These are phyloP conservation scores for Xiphophorus couchianus DNA, from an alignment of 2,113 vertebrate species.

Conservation along the genomic window DNA sequence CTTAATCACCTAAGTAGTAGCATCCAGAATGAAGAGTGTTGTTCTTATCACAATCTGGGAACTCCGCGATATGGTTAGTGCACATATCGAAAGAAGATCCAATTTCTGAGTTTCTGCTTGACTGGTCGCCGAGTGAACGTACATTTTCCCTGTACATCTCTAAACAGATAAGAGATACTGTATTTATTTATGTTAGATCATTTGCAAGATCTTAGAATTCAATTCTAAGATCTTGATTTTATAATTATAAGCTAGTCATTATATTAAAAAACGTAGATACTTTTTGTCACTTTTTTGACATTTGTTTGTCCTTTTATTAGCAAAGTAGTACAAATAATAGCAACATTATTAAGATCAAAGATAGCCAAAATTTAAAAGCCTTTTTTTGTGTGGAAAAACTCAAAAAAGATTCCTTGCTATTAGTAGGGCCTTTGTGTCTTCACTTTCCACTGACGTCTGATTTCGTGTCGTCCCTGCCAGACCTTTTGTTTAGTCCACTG, in stretches of 20 bases:
- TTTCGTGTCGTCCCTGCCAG: slow-evolving; percentile 83
- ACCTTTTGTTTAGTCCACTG: slow-evolving; percentile 91
- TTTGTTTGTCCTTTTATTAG: slow-evolving; percentile 10
- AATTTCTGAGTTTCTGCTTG: not conserved
- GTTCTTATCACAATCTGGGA: too few relatives aligned
- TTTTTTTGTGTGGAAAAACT: not conserved
- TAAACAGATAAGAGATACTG: not conserved
- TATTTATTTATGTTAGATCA: not conserved
- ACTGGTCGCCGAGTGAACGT: not conserved
- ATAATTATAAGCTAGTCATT: not conserved
- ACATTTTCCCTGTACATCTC: not conserved
- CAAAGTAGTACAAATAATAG: slow-evolving; percentile 23
- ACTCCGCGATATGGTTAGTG: too few relatives aligned
- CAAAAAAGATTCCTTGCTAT: not conserved
- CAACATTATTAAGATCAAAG: not conserved
- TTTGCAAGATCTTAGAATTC: not conserved
- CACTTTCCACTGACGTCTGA: slow-evolving; percentile 64
- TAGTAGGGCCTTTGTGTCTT: slow-evolving; percentile 6
- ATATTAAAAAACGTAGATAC: slow-evolving; percentile 43
- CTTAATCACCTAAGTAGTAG: not conserved
- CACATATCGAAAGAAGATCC: not conserved
- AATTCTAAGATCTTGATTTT: not conserved
- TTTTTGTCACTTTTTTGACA: not conserved
- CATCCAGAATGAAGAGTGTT: not conserved
- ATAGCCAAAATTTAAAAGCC: slow-evolving; percentile 11